Percentiles rank a stretch among this genome's conserved stretches.
Evolutionary conservation across 1,140 invertebrate species (phyloP).

Genomic region (Drosophila micromelanica): DNA sequence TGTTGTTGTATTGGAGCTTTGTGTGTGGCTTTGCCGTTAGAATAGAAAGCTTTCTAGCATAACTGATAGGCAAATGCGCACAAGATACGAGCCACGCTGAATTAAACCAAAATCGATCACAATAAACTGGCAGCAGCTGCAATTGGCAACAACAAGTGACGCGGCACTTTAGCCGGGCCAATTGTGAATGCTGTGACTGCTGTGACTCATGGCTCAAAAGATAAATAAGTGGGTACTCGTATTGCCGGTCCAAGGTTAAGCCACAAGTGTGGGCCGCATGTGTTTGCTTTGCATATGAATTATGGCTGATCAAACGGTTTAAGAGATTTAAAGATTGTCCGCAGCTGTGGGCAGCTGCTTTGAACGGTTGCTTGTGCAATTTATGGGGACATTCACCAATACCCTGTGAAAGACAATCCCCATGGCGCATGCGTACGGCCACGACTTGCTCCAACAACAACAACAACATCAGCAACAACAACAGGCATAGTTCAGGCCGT

Average conservation of each 20-base stretch:
- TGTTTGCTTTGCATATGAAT: constrained; percentile 64
- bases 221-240: background rate
- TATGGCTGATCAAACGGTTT: constrained; percentile 39
- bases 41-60: constrained; percentile 53
- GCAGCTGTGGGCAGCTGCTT: constrained; percentile 42
- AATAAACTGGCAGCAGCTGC: background rate
- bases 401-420: constrained; percentile 58
- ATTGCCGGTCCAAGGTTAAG: background rate
- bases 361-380: constrained; percentile 18
- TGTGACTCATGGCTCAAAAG: constrained; percentile 46
- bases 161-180: constrained; percentile 9
- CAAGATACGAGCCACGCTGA: too few relatives aligned
- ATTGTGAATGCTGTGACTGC: constrained; percentile 9
- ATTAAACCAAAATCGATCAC: background rate
- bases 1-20: constrained; percentile 31
- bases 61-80: constrained; percentile 7
- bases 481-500: background rate
- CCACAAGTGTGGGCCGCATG: background rate
- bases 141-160: constrained; percentile 5
- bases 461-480: background rate
- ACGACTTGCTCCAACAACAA: constrained; percentile 9
- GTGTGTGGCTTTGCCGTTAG: constrained; percentile 60
- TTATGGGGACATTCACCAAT: constrained; percentile 50
- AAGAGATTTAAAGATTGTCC: constrained; percentile 12
- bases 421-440: constrained; percentile 55